A percentile compares a stretch with the other conserved stretches of the same genome.
Evolutionary conservation across 2,888 invertebrate genomes (phyloP).

Genomic region (Cheilosia scutellata): DNA sequence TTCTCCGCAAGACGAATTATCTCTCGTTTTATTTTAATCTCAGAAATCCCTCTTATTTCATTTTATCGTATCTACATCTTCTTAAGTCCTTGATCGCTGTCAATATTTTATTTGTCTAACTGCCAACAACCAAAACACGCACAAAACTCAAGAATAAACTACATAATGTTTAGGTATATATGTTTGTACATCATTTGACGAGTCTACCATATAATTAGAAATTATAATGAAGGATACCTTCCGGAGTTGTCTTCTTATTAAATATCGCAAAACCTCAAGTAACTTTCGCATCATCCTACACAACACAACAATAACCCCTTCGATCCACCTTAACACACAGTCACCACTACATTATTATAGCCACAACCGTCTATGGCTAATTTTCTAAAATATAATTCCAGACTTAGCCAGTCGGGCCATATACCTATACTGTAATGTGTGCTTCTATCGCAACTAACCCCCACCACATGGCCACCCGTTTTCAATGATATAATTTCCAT

Average conservation of each 20-base stretch:
- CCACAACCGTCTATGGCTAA: slow-evolving; percentile 71
- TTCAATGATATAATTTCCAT: slow-evolving; percentile 72
- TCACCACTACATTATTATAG: slow-evolving; percentile 49
- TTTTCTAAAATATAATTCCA: slow-evolving; percentile 73
- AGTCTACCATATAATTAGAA: slow-evolving; percentile 74
- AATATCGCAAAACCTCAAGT: slow-evolving; percentile 59
- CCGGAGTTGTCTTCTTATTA: slow-evolving; percentile 55
- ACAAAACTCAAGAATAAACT: no score
- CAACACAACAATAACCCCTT: slow-evolving; percentile 8
- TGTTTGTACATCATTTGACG: slow-evolving; percentile 11
- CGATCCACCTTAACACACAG: slow-evolving; percentile 19
- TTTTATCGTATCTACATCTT: no score
- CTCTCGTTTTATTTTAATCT: no score
- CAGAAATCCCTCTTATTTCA: no score
- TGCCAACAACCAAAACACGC: no score
- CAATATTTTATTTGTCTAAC: no score
- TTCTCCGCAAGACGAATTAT: no score
- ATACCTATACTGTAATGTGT: slow-evolving; percentile 32
- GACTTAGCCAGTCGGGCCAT: slow-evolving; percentile 60
- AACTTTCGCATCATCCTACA: slow-evolving; percentile 35
- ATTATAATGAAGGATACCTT: slow-evolving; percentile 75
- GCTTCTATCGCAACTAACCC: slow-evolving; percentile 24
- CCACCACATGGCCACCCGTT: slow-evolving; percentile 42
- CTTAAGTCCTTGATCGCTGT: no score
- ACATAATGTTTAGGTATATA: no score